These are phyloP conservation scores for Tadarida brasiliensis DNA, from an alignment of 2,797 vertebrate species.

Conservation along the genomic window DNA sequence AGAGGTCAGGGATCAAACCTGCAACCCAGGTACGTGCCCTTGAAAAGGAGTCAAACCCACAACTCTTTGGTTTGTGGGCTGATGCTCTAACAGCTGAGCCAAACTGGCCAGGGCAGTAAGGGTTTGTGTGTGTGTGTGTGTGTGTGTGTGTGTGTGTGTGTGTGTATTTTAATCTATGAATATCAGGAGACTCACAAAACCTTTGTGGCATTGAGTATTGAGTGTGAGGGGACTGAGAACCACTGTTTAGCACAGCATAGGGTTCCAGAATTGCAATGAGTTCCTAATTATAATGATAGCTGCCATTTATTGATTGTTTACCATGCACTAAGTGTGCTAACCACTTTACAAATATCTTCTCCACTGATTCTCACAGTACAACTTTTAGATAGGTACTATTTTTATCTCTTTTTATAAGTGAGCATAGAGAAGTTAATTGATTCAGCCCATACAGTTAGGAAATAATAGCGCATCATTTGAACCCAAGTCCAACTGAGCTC, in stretches of 20 bases:
- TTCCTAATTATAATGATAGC: background rate
- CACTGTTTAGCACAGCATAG: background rate
- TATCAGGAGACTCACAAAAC: background rate
- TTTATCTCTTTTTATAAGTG: background rate
- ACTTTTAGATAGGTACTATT: background rate
- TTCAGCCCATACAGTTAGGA: background rate
- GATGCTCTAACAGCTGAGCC: no score
- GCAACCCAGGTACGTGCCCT: no score
- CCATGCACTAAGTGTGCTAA: background rate
- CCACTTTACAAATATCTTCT: background rate
- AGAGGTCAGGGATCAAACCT: no score
- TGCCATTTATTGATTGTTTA: background rate
- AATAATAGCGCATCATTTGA: background rate
- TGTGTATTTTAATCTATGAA: no score
- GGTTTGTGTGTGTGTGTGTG: no score
- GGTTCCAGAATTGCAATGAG: background rate
- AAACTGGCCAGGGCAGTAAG: no score
- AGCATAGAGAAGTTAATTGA: background rate
- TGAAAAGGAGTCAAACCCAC: no score
- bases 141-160: no score
- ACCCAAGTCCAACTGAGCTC: background rate
- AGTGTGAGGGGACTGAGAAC: background rate
- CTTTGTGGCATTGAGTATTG: background rate
- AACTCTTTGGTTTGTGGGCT: no score
- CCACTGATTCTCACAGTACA: background rate